Percentiles rank a stretch among this genome's conserved stretches.
Evolutionary conservation across 2,113 vertebrate species (phyloP).

Genomic region (Electrona antarctica): DNA sequence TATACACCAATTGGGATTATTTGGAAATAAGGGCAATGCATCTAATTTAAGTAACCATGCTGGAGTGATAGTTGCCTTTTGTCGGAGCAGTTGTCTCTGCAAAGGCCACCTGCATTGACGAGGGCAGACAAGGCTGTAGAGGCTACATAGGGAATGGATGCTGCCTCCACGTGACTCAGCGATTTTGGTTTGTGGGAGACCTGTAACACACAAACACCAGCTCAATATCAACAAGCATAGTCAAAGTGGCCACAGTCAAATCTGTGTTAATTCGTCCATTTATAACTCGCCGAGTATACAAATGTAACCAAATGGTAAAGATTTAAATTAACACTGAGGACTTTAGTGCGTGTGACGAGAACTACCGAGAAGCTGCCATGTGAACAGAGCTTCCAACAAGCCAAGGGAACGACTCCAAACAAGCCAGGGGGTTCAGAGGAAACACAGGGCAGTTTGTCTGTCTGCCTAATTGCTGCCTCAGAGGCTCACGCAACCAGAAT

Average conservation of each 20-base stretch:
- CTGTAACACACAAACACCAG: slow-evolving; percentile 61
- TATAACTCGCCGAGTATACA: no score
- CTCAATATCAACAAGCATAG: slow-evolving; percentile 5
- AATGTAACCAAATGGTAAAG: no score
- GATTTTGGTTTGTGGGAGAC: slow-evolving; percentile 87
- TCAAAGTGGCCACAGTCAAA: neutral
- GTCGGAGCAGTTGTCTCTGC: slow-evolving; percentile 78
- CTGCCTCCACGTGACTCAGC: slow-evolving; percentile 88
- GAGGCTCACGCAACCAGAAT: slow-evolving; percentile 20
- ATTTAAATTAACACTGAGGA: neutral
- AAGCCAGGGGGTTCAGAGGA: slow-evolving; percentile 3
- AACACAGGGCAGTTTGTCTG: slow-evolving; percentile 40
- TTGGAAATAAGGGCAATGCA: neutral
- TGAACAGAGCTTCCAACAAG: slow-evolving; percentile 25
- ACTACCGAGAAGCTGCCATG: slow-evolving; percentile 15
- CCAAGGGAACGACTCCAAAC: slow-evolving; percentile 22
- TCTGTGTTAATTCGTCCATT: no score
- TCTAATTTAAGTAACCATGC: slow-evolving; percentile 5
- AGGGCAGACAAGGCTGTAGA: slow-evolving; percentile 89
- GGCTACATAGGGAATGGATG: slow-evolving; percentile 89
- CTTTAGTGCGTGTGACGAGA: slow-evolving; percentile 1
- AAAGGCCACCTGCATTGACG: slow-evolving; percentile 87
- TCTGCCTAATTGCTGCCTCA: slow-evolving; percentile 44
- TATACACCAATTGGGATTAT: no score
- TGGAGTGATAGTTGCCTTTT: slow-evolving; percentile 83